Base-by-base conservation (phyloP, 1,140 invertebrate species). In the Drosophila nigromelanica region DNA sequence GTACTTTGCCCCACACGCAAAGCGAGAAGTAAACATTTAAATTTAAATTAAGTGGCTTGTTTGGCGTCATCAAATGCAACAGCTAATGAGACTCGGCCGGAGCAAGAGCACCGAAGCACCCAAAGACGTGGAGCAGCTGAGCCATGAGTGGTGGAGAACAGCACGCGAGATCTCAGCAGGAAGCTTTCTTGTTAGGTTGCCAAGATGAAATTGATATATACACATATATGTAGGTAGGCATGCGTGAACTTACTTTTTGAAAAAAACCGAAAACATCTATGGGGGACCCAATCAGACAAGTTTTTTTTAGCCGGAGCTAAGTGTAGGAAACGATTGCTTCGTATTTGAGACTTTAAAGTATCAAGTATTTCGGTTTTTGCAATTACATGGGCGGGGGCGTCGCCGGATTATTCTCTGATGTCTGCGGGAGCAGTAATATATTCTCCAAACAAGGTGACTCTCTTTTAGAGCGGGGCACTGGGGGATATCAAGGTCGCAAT, bases 1-100 rank as follows among this genome's bases (percentile, higher is more conserved):
- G 79, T 89, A 76, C 82, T 82, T 89, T 73, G 64, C 71, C 82
- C 78, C 82, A 87, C 82, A 87, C 81, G 83, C 82, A 89, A 73
- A 60, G 82, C 79, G 78, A 73, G 82, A 78, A 89, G 76, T 89
- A 82, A 82, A 86, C 82, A 89, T 89, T 87, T 87, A 87, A 89
- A 87, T 87, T 89, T 82, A 89, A 87, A 87, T 87, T 87, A 87
- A 87, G 82, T 87, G 82, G 83, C 82, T 89, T 87, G 82, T 82
- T 89, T 75, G 66, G 78, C 78, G 71, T 81, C 78, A 87, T 66
- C 81, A 74, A 87, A 87, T 76, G 81, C 78, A 87, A 51, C 81
- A 76, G 76, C 83, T 87, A 87, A 82, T 87, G 82, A 87, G 83
- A 43, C 40, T 37, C 56, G 27, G 11, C 56, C 30, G 24, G 3